These are phyloP conservation scores for Eubucco bourcierii DNA, from an alignment of 2,113 vertebrate genomes.

Conservation along the genomic window DNA sequence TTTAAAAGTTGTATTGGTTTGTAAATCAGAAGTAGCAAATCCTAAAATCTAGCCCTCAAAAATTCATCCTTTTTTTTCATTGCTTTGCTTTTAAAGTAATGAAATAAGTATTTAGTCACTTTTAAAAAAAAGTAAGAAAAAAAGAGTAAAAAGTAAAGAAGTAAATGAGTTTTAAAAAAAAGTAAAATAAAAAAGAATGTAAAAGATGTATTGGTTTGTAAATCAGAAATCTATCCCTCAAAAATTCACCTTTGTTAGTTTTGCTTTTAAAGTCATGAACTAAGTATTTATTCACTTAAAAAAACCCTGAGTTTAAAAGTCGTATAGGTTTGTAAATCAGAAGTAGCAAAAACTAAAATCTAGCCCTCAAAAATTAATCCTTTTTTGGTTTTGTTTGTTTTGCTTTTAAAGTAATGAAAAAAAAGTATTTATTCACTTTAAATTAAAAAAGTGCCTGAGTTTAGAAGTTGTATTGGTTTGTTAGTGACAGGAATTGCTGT, in stretches of 20 bases:
- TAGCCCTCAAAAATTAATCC: background rate
- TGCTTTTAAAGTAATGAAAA: background rate
- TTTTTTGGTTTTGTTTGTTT: background rate
- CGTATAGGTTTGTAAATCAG: background rate
- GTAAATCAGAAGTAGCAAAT: background rate
- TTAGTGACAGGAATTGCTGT: background rate
- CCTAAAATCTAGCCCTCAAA: background rate
- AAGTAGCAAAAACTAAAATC: background rate
- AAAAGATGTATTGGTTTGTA: no score
- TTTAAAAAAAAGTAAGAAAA: background rate
- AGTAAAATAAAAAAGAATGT: no score
- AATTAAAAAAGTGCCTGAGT: background rate
- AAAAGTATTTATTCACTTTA: background rate
- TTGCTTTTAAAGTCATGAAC: no score
- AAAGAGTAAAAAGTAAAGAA: no score
- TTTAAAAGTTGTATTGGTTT: background rate
- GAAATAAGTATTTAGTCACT: background rate
- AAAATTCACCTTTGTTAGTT: no score
- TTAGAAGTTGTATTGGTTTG: background rate
- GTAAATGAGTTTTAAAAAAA: no score
- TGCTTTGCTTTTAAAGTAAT: background rate
- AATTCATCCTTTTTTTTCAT: background rate
- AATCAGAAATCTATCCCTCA: no score
- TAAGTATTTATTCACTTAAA: no score
- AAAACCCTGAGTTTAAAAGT: no score